These are phyloP conservation scores for Dolichopus griseipennis DNA, from an alignment of 2,888 invertebrate genomes.

Conservation along the genomic window DNA sequence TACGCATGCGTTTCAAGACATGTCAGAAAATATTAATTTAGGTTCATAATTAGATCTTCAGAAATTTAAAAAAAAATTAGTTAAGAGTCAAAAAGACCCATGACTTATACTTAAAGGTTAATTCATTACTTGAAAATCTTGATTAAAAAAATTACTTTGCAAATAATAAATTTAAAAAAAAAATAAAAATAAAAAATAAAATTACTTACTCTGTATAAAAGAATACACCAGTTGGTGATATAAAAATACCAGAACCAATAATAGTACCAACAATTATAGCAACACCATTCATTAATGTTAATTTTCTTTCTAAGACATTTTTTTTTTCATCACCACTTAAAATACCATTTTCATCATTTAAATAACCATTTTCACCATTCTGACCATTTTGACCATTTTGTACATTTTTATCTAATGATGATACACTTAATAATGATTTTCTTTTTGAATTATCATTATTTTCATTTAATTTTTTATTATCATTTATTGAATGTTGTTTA, in stretches of 20 bases:
- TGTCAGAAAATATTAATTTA: no score
- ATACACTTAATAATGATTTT: not conserved
- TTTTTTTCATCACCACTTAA: conserved; percentile 38
- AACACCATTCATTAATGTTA: conserved; percentile 77
- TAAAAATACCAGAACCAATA: conserved; percentile 88
- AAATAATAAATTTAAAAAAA: no score
- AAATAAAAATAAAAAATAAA: not conserved
- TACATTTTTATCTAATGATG: not conserved
- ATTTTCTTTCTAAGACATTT: conserved; percentile 68
- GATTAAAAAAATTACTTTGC: no score
- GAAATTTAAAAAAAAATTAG: no score
- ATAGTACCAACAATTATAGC: conserved; percentile 82
- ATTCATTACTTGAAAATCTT: no score
- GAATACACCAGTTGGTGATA: conserved; percentile 77
- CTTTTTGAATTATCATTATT: not conserved
- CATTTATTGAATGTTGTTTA: not conserved
- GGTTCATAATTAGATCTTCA: no score
- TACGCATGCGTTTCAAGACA: no score
- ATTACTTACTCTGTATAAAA: conserved; percentile 54
- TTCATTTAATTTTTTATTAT: not conserved
- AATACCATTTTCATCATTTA: conserved; percentile 17
- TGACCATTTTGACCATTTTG: conserved; percentile 2
- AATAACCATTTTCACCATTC: conserved; percentile 8
- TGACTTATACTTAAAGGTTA: no score
- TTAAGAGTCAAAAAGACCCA: no score